phyloP scores from a whole-genome alignment of 1,140 invertebrate species.

The Zaprionus davidi region DNA sequence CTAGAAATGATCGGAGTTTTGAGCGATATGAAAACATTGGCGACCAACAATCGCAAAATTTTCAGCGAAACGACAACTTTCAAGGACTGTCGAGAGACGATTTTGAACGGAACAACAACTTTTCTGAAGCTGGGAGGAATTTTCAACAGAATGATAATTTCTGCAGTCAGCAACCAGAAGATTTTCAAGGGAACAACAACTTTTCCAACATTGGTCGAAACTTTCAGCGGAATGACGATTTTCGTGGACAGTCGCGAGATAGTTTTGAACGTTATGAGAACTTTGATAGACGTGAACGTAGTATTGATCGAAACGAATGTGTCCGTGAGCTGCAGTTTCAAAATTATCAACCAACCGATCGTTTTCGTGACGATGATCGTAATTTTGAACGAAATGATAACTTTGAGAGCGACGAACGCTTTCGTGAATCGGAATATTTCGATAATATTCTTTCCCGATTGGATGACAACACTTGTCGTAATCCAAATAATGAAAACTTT shows the following conservation, averaged over 20 bases:
- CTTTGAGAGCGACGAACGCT: neutral
- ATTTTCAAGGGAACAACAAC: neutral
- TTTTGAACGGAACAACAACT: neutral
- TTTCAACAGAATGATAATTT: neutral
- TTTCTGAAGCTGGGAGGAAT: neutral
- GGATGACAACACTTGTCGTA: neutral
- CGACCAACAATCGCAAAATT: neutral
- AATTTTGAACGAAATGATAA: neutral
- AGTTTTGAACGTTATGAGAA: neutral
- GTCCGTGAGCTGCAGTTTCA: neutral
- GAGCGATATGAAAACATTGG: neutral
- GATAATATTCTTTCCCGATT: slow-evolving; percentile 1
- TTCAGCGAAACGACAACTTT: neutral
- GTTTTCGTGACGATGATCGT: neutral
- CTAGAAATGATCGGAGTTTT: neutral
- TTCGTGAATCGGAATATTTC: neutral
- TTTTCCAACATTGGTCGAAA: neutral
- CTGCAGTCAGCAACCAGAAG: neutral
- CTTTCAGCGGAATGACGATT: neutral
- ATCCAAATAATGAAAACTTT: neutral
- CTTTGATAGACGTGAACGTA: neutral
- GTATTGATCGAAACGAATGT: neutral
- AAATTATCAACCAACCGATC: neutral
- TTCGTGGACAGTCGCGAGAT: neutral
- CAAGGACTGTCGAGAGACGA: neutral